Percentiles rank a stretch among this genome's conserved stretches.
Evolutionary conservation across 2,797 vertebrate genomes (phyloP).

Genomic region (Clarias pachynema): DNA sequence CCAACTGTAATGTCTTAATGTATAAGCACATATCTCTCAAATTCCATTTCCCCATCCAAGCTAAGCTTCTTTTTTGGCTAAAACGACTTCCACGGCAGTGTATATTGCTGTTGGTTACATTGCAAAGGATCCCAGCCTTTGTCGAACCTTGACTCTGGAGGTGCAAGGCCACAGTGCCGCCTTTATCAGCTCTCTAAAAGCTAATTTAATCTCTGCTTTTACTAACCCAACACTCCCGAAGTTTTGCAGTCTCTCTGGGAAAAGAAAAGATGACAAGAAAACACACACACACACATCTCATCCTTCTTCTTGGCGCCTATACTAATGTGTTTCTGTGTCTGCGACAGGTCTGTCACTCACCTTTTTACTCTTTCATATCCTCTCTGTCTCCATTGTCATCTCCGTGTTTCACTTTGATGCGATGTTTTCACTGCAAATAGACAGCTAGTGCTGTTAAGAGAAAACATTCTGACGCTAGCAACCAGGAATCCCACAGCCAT

Average conservation of each 20-base stretch:
- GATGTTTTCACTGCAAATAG: not conserved
- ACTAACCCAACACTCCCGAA: not conserved
- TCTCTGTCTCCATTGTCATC: not conserved
- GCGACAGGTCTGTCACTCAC: slow-evolving; percentile 2
- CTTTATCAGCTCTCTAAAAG: not conserved
- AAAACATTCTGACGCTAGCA: not conserved
- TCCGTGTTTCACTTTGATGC: not conserved
- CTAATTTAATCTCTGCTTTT: not conserved
- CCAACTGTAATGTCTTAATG: not conserved
- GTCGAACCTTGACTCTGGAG: no score
- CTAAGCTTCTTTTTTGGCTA: no score
- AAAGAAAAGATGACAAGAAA: not conserved
- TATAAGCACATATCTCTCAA: not conserved
- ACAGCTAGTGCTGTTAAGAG: not conserved
- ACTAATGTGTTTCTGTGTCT: not conserved
- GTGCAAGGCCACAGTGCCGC: no score
- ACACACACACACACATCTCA: not conserved
- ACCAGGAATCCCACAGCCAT: not conserved
- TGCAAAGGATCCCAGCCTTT: no score
- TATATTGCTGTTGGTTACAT: no score
- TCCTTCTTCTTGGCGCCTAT: not conserved
- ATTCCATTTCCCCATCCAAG: not conserved
- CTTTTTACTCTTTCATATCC: not conserved
- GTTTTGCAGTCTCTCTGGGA: not conserved
- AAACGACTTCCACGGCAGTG: no score